Conservation (phyloP, 1,140 invertebrate species). For the Ooceraea biroi region DNA sequence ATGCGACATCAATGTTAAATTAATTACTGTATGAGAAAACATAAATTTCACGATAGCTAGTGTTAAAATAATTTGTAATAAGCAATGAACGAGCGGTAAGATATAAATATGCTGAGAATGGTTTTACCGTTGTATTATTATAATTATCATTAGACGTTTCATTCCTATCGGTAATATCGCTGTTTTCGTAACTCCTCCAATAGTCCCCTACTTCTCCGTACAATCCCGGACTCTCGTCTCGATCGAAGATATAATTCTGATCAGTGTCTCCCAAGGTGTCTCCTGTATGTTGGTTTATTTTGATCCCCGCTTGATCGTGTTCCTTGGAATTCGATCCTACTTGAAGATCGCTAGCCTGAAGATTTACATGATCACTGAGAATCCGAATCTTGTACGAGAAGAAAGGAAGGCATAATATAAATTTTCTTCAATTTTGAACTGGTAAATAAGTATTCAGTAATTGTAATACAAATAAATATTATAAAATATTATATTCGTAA, state of each 20-base stretch:
- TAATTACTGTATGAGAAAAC: constrained; percentile 5
- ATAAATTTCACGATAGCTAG: too few relatives aligned
- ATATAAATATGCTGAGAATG: not conserved
- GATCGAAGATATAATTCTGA: constrained; percentile 52
- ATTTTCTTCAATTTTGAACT: not conserved
- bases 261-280: not conserved
- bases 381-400: not conserved
- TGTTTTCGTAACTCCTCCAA: constrained; percentile 69
- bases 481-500: too few relatives aligned
- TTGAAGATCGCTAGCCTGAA: not conserved
- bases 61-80: too few relatives aligned
- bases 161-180: constrained; percentile 55
- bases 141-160: constrained; percentile 29
- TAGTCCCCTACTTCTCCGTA: constrained; percentile 79
- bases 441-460: not conserved
- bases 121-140: constrained; percentile 59
- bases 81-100: too few relatives aligned
- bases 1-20: not conserved
- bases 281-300: not conserved
- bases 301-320: not conserved
- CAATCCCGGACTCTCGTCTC: constrained; percentile 79
- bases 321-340: not conserved
- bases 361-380: not conserved
- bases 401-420: not conserved
- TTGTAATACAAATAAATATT: constrained; percentile 1